Percentiles rank a stretch among this genome's conserved stretches.
Evolutionary conservation across 2,797 vertebrate species (phyloP).

Genomic region (Cichlasoma orientale): DNA sequence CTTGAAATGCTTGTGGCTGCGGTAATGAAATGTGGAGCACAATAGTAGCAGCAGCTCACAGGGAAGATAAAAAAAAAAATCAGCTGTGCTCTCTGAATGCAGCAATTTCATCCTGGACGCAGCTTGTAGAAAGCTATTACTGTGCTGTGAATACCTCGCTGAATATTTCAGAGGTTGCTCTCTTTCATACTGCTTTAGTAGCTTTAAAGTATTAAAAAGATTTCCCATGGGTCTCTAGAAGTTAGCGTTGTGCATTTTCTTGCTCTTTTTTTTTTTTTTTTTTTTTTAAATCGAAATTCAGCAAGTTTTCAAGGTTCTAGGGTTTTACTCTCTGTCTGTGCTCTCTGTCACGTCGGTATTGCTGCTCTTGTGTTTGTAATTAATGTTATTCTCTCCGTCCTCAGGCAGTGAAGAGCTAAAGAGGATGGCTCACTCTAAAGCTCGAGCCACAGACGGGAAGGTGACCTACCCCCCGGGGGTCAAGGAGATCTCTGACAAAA

Average conservation of each 20-base stretch:
- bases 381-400: conserved; percentile 32
- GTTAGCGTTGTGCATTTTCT: conserved; percentile 2
- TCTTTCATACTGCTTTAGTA: conserved; percentile 26
- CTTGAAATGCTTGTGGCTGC: background rate
- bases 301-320: background rate
- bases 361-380: background rate
- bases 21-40: conserved; percentile 39
- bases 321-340: background rate
- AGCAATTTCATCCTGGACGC: conserved; percentile 36
- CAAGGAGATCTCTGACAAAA: conserved; percentile 99
- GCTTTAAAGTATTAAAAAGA: conserved; percentile 32
- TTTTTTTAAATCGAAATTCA: background rate
- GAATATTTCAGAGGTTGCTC: conserved; percentile 58
- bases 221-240: conserved; percentile 9
- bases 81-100: conserved; percentile 23
- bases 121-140: conserved; percentile 36
- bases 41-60: background rate
- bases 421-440: conserved; percentile 99
- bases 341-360: background rate
- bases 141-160: conserved; percentile 32
- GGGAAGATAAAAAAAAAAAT: conserved; percentile 6
- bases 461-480: conserved; percentile 99
- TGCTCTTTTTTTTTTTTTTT: accelerated
- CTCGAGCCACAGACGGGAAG: conserved; percentile 96
- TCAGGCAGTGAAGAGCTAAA: conserved; percentile 85